Base-by-base conservation (phyloP, 2,113 vertebrate species). In the Cavia porcellus region DNA sequence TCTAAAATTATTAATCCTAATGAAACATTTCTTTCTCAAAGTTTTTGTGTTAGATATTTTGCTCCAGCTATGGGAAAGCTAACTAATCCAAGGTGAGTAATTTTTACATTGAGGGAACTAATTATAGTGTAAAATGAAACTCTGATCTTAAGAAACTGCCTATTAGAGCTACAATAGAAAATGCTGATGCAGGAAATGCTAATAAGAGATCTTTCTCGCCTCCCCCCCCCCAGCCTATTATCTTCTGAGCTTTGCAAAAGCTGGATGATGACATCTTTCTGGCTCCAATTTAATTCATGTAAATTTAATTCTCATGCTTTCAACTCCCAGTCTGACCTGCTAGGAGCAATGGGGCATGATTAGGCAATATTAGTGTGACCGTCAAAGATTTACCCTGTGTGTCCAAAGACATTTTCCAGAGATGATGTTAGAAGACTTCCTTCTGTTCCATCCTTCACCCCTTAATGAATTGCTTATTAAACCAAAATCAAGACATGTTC, bases 301-400 rank as follows among this genome's bases (percentile, higher is more conserved):
- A 47, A 70, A 22, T 88, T 96, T 42, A n/a, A 10, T 79, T 86
- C 92, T 92, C 13, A 59, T 80, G 15, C 47, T 7, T 88, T 94
- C 50, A 66, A 14, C 10, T 79, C 32, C 61, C 75, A 17, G 7
- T 77, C 83, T 20, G 70, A 11, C 52, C 45, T 72, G 1, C 19
- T 66, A 7, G 52, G 77, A n/a, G 35, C 8, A 38, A 3, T 84
- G 24, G 3, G 50, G 2, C 10, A 85, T 52, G 28, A 68, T n/a
- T 82, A 92, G 50, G 20, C 14, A 42, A 0, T 30, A 20, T 79
- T 19, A 50, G 6, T 1, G 0, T 42, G 59, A 10, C 9, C 75
- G 61, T 0, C 35, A 82, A 68, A 38, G 28, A 57, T n/a, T 30
- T 9, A 45, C 19, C 32, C 15, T 86, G 20, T 92, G 45, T 50